These are phyloP conservation scores for Hypsibius dujardini DNA, from an alignment of 1,140 invertebrate species.

Conservation along the genomic window DNA sequence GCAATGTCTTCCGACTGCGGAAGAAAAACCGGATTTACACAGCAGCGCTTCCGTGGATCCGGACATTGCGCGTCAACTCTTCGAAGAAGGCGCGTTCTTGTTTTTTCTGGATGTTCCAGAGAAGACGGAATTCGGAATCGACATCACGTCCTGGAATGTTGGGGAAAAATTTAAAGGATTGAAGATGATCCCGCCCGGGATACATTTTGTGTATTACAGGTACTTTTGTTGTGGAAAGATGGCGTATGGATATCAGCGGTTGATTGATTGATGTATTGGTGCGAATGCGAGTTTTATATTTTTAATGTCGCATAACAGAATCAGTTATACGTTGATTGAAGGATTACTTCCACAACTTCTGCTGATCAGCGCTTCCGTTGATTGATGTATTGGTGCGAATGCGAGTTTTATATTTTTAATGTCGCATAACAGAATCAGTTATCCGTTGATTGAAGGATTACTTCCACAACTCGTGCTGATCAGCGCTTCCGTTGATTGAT, in stretches of 20 bases:
- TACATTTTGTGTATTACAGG: conserved; percentile 86
- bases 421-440: too few species aligned
- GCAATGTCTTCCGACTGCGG: too few species aligned
- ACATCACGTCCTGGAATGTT: conserved; percentile 50
- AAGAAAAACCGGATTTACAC: too few species aligned
- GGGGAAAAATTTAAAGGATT: conserved; percentile 64
- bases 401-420: too few species aligned
- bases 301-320: too few species aligned
- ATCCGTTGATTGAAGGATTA: too few species aligned
- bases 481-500: too few species aligned
- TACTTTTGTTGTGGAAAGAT: conserved; percentile 25
- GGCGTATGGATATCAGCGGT: too few species aligned
- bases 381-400: background rate
- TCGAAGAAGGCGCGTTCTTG: conserved; percentile 61
- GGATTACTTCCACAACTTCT: too few species aligned
- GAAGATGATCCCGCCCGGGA: conserved; percentile 94
- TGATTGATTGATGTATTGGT: conserved; percentile 17
- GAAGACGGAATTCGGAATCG: conserved; percentile 86
- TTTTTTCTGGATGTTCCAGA: conserved; percentile 61
- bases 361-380: too few species aligned
- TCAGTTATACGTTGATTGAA: too few species aligned
- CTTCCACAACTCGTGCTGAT: too few species aligned
- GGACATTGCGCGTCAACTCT: conserved; percentile 52
- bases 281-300: background rate
- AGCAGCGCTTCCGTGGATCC: conserved; percentile 41